These are phyloP conservation scores for Gonioctena quinquepunctata DNA, from an alignment of 1,140 invertebrate species.

Conservation along the genomic window DNA sequence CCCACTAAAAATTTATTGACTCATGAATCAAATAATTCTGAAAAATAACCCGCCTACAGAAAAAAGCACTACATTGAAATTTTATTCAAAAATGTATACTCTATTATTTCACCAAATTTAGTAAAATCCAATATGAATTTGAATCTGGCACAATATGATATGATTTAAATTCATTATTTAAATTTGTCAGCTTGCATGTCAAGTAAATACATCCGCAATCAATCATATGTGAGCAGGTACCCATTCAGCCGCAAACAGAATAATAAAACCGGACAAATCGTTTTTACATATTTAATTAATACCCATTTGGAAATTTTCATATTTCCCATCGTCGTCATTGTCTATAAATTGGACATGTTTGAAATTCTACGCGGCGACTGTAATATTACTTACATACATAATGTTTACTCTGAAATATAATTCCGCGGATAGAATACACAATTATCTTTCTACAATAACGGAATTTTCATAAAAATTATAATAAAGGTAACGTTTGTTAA, in stretches of 20 bases:
- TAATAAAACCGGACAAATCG: constrained; percentile 1
- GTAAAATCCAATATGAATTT: not conserved
- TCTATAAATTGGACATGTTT: not conserved
- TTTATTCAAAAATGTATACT: not conserved
- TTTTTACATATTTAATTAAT: not conserved
- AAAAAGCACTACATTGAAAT: not conserved
- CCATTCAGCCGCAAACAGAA: not conserved
- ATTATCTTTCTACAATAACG: not conserved
- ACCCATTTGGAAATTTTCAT: not conserved
- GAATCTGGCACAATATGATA: not conserved
- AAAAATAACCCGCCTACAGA: too few relatives aligned
- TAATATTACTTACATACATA: not conserved
- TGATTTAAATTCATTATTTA: constrained; percentile 11
- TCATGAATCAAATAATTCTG: too few relatives aligned
- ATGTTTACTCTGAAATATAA: not conserved
- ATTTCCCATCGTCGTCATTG: not conserved
- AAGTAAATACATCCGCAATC: constrained; percentile 1
- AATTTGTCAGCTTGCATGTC: constrained; percentile 11
- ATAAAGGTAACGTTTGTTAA: not conserved
- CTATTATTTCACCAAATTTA: not conserved
- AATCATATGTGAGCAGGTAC: constrained; percentile 2
- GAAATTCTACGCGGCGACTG: not conserved
- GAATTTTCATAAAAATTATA: not conserved
- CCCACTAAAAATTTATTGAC: too few relatives aligned
- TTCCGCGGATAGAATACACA: not conserved